phyloP scores from a whole-genome alignment of 2,113 vertebrate genomes.

The Sturnira hondurensis region DNA sequence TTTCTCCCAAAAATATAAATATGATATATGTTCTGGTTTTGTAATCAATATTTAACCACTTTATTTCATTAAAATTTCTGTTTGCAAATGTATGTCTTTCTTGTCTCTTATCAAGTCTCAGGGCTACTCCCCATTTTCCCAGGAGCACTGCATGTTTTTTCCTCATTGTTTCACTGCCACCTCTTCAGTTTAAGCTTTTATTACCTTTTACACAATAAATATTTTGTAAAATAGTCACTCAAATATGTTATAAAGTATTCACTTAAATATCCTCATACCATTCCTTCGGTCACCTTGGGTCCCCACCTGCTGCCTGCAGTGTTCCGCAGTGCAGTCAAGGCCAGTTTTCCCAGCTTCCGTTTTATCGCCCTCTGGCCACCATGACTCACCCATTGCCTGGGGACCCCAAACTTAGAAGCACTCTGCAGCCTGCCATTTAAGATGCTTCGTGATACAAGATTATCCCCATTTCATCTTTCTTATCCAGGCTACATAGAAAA shows the following conservation, averaged over 20 bases:
- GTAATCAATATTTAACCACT: conserved; percentile 43
- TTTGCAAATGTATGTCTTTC: background rate
- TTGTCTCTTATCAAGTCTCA: background rate
- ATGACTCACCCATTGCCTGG: background rate
- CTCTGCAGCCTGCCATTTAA: background rate
- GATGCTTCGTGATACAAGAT: background rate
- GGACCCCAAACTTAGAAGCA: background rate
- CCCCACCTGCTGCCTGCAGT: background rate
- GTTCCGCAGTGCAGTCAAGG: rapidly evolving
- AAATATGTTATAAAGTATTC: too few relatives aligned
- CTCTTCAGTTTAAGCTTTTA: background rate
- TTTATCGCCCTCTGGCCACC: background rate
- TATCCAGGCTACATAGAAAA: background rate
- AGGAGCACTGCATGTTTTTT: background rate
- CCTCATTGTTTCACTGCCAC: background rate
- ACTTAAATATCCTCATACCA: too few relatives aligned
- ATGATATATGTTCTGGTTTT: background rate
- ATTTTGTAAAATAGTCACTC: background rate
- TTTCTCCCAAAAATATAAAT: conserved; percentile 14
- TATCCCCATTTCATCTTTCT: background rate
- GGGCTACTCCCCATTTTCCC: background rate
- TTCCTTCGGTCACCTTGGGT: background rate
- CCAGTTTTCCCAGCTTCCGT: background rate
- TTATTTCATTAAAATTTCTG: background rate
- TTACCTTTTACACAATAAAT: background rate